Percentiles rank a stretch among this genome's conserved stretches.
phyloP scores from a whole-genome alignment of 2,113 vertebrate genomes.

The Rana temporaria region DNA sequence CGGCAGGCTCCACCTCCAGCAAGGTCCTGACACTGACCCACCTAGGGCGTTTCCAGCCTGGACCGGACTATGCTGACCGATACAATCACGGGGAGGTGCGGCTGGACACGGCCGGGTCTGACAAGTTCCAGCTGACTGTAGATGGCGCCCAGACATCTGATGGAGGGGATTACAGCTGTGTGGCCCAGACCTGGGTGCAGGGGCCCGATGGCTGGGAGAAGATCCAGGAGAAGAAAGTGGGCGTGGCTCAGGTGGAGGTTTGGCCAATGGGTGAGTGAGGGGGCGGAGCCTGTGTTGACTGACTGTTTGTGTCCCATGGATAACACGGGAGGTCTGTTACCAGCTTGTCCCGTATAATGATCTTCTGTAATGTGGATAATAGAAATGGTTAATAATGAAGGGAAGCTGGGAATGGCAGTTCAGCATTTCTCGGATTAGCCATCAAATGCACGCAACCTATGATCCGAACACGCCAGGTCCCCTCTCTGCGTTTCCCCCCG shows the following conservation, averaged over 20 bases:
- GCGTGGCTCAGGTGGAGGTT: constrained; percentile 78
- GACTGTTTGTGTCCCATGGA: too few species aligned
- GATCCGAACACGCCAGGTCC: too few species aligned
- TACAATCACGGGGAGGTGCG: constrained; percentile 79
- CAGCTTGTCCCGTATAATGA: too few species aligned
- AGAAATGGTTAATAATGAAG: too few species aligned
- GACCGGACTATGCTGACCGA: constrained; percentile 72
- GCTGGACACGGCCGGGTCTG: constrained; percentile 75
- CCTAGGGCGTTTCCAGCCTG: constrained; percentile 74
- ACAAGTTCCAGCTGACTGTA: constrained; percentile 78
- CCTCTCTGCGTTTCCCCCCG: too few species aligned
- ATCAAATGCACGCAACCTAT: too few species aligned
- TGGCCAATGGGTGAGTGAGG: constrained; percentile 80
- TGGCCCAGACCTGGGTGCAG: constrained; percentile 85
- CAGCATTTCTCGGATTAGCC: too few species aligned
- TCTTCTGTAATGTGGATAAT: too few species aligned
- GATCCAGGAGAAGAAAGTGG: constrained; percentile 82
- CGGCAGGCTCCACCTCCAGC: constrained; percentile 57
- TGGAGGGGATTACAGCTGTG: constrained; percentile 82
- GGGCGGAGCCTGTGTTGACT: too few species aligned
- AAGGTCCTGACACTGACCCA: constrained; percentile 84
- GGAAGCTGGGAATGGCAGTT: too few species aligned
- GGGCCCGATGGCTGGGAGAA: constrained; percentile 82
- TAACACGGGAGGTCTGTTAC: too few species aligned
- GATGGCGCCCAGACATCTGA: constrained; percentile 71